Evolutionary conservation across 2,888 invertebrate species (phyloP), one percentile per base, ranked within the genome.

Genomic region (Acanthosepion esculentum): DNA sequence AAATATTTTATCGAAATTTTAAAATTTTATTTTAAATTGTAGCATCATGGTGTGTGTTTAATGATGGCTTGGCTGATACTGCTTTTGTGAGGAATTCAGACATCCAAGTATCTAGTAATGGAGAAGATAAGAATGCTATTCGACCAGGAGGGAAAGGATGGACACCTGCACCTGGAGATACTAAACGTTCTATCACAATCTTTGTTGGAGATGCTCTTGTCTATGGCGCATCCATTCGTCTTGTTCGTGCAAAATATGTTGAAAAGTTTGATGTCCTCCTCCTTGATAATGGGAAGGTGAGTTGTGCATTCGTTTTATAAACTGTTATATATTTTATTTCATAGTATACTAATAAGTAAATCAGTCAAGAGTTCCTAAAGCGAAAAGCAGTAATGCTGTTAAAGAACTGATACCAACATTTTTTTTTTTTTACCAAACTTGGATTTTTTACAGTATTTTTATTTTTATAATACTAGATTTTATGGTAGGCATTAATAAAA

Each of bases 131-230:
- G 78, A 78, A 78, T 78, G n/a, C 23, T 78, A 78, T 78, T 78
- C 78, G 78, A 12, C 78, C 78, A n/a, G 78, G 33, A 12, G 78
- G 78, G 18, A 78, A 78, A 78, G 78, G 78, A 33, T 78, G 78
- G 78, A 78, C 78, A n/a, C n/a, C 78, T 78, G n/a, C 78, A 78
- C 78, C 33, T 78, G 78, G 78, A n/a, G 78, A 78, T 78, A 78
- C n/a, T 15, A n/a, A 78, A 78, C 78, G 78, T 15, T 0, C 78
- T n/a, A n/a, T 78, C 78, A 78, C n/a, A 15, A 33, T 78, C 33
- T 78, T 33, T 10, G 78, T 78, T 78, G 78, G 78, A 33, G 78
- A 78, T 78, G 78, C 78, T 12, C 78, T 78, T 78, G n/a, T n/a
- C 0, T 78, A 78, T 78, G 78, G 78, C 12, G 78, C n/a, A 78